Evolutionary conservation across 2,888 invertebrate species (phyloP), one percentile per base, ranked within the genome.

Genomic region (Parascotia fuliginaria): DNA sequence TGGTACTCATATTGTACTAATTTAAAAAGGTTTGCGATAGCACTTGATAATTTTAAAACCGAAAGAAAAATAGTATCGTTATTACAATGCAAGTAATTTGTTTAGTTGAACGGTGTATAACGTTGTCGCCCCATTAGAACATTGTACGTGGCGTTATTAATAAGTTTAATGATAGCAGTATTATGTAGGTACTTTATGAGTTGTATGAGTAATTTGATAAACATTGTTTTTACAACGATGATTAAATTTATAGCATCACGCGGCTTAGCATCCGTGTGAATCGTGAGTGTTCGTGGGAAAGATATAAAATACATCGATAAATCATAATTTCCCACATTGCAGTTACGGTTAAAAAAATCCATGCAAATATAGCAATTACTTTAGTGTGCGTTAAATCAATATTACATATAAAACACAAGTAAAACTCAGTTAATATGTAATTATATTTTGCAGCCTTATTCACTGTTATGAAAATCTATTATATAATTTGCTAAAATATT

Each of bases 141-240:
- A 32, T 37, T 46, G 38, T 55, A 32, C 46, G 15, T 28, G 46
- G 32, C 42, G n/a, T 37, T 44, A 40, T 43, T 34, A 55, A n/a
- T 28, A 55, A 44, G n/a, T 44, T 43, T 7, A 48, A 43, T 32
- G 56, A 60, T 63, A 67, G 53, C 29, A 11, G 34, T 16, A 28
- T 42, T 28, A 45, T n/a, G 33, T n/a, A n/a, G n/a, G n/a, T n/a
- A 65, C 42, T 41, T 42, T 47, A 42, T 19, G 42, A 28, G 1
- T 27, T 16, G 45, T 44, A 57, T 51, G 49, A 64, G 48, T 60
- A 56, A 46, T 50, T 46, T 45, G 64, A 60, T 63, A 60, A 52
- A 46, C 24, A 14, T 28, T 32, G 12, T 16, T 48, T 57, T 59
- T 43, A 37, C 12, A 47, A 29, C 29, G n/a, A 28, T 6, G 38